Conservation (phyloP, 2,113 vertebrate genomes). For the Oryzias celebensis region DNA sequence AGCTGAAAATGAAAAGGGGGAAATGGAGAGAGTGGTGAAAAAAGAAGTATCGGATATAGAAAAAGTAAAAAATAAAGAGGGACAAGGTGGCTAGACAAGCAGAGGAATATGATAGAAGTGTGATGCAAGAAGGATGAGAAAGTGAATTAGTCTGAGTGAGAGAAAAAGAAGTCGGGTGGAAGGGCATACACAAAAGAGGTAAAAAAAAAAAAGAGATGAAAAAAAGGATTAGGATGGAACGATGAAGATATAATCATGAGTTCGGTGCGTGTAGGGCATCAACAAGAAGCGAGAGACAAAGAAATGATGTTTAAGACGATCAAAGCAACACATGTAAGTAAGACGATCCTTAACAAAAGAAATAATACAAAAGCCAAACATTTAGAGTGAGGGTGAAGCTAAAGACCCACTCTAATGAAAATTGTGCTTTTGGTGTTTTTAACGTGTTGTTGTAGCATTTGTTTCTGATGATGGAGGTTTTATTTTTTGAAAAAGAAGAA, state of each 20-base stretch:
- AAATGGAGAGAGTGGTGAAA: background rate
- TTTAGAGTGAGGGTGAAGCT: no score
- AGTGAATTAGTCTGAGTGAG: background rate
- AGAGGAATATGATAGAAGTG: background rate
- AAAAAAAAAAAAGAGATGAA: background rate
- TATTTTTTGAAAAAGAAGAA: no score
- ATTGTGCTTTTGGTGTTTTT: no score
- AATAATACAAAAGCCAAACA: background rate
- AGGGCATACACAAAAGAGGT: background rate
- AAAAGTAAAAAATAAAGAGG: background rate
- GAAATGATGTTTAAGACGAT: background rate
- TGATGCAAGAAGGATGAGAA: slow-evolving; percentile 1
- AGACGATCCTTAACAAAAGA: background rate
- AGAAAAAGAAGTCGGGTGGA: background rate
- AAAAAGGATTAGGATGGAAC: slow-evolving; percentile 1
- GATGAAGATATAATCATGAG: background rate
- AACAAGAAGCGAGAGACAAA: background rate
- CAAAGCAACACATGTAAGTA: background rate
- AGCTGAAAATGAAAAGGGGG: background rate
- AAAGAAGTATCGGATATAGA: background rate
- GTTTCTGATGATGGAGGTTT: no score
- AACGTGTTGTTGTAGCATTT: no score
- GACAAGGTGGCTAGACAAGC: background rate
- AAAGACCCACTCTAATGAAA: no score
- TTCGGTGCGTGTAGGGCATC: background rate